Percentiles rank a stretch among this genome's conserved stretches.
These are phyloP conservation scores for Oxytorus armatus DNA, from an alignment of 2,888 invertebrate genomes.

Conservation along the genomic window DNA sequence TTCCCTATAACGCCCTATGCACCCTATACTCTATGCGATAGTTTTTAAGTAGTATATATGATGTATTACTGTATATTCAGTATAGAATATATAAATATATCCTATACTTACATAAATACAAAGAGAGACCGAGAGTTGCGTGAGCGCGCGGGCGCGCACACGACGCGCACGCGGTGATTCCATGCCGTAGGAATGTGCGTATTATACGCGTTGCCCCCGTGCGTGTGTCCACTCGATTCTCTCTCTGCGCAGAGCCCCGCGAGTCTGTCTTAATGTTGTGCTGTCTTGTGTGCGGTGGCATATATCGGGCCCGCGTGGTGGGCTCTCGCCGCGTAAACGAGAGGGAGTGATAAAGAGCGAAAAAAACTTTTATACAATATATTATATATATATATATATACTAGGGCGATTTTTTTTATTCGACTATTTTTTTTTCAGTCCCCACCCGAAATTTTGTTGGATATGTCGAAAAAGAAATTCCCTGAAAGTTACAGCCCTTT, in stretches of 20 bases:
- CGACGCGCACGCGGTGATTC: constrained; percentile 65
- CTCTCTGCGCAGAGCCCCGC: constrained; percentile 37
- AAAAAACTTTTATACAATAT: constrained; percentile 13
- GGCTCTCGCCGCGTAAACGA: background rate
- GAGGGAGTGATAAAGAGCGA: constrained; percentile 39
- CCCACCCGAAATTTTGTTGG: no score
- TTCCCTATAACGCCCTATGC: no score
- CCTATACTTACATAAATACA: constrained; percentile 13
- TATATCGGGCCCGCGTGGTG: constrained; percentile 76
- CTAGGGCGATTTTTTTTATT: background rate
- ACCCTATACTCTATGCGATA: background rate
- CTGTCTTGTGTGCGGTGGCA: constrained; percentile 55
- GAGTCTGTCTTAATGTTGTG: constrained; percentile 24
- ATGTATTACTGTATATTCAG: background rate
- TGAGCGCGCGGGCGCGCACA: constrained; percentile 54
- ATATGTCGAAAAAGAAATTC: no score
- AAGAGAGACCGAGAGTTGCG: constrained; percentile 47
- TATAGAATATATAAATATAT: constrained; percentile 10
- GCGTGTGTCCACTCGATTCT: constrained; percentile 66
- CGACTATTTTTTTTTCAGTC: no score
- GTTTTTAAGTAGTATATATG: constrained; percentile 32
- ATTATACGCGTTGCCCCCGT: constrained; percentile 60
- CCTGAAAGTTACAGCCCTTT: no score
- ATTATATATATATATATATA: background rate
- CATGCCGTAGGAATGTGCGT: constrained; percentile 71